Evolutionary conservation across 2,797 vertebrate genomes (phyloP), one percentile per base, ranked within the genome.

Genomic region (Zonotrichia albicollis): DNA sequence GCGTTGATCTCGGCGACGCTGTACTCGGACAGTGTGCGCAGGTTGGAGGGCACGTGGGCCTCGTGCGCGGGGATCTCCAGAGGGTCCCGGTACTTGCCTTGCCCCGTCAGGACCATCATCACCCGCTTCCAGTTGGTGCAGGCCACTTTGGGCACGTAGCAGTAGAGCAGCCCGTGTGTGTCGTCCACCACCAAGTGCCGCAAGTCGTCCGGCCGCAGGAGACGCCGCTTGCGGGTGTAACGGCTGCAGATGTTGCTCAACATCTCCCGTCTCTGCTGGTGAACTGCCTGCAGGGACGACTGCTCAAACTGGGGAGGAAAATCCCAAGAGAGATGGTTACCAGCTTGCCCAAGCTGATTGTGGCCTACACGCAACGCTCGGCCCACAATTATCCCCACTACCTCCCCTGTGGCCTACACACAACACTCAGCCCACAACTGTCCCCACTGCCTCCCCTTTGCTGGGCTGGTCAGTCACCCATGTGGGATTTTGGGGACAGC

Each of bases 71-170:
- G 99, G 96, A 99, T 99, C 68, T 98, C 96, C 11, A 98, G 97
- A 0, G 99, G 99, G 93, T 99, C 98, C 0, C 83, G 97, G 94
- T 98, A 98, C 72, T 97, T 98, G 42, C 98, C 98, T 3, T 98
- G 97, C 1, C 99, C 98, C 0, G 98, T 99, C 78, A 99, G 97
- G 43, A 99, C 99, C 98, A 99, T 99, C 91, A 99, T 96, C 88
- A 99, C 98, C 6, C 99, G 98, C 96, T 99, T 99, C 99, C 99
- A 99, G 96, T 99, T 99, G 81, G 99, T 99, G 97, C 99, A 99
- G 76, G 99, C 99, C 55, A 99, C 99, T 97, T 99, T 99, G 89
- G 99, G 99, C 40, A 99, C 99, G 3, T 99, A 99, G 98, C 99
- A 99, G 97, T 99, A 99, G n/a, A 99, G 98, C 64, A 99, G 97